Conservation (phyloP, 2,888 invertebrate genomes). For the Amphipoea oculea region DNA sequence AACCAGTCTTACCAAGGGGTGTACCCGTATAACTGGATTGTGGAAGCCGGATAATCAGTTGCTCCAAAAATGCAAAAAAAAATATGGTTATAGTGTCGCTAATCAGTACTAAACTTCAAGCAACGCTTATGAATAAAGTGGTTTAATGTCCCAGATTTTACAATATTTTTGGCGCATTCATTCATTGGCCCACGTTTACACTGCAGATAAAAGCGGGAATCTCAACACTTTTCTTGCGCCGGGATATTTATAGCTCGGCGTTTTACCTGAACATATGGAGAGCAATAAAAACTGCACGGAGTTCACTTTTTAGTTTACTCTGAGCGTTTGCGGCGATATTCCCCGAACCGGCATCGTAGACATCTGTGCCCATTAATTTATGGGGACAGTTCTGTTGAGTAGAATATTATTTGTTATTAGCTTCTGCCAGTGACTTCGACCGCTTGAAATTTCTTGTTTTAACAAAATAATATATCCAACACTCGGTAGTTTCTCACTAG, state of each 20-base stretch:
- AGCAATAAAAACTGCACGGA: slow-evolving; percentile 47
- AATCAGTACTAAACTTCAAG: too few species aligned
- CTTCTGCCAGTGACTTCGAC: neutral
- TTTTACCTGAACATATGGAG: slow-evolving; percentile 55
- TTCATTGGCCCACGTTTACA: neutral
- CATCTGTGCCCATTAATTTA: slow-evolving; percentile 70
- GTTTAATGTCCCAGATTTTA: too few species aligned
- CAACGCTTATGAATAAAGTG: too few species aligned
- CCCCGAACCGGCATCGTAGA: slow-evolving; percentile 52
- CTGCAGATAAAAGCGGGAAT: slow-evolving; percentile 38
- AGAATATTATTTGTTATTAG: neutral
- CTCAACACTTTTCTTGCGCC: slow-evolving; percentile 40
- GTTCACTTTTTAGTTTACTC: slow-evolving; percentile 42
- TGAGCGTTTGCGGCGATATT: slow-evolving; percentile 41
- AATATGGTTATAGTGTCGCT: too few species aligned
- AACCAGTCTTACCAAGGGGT: too few species aligned
- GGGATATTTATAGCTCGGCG: slow-evolving; percentile 42
- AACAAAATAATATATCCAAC: too few species aligned
- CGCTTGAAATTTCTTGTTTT: neutral
- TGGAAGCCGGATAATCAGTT: too few species aligned
- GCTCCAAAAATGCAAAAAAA: too few species aligned
- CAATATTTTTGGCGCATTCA: neutral
- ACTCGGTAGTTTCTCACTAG: too few species aligned
- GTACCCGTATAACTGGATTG: too few species aligned
- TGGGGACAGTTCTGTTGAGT: slow-evolving; percentile 42